A percentile compares a stretch with the other conserved stretches of the same genome.
phyloP scores from a whole-genome alignment of 2,888 invertebrate species.

The Cryptocephalus primarius region DNA sequence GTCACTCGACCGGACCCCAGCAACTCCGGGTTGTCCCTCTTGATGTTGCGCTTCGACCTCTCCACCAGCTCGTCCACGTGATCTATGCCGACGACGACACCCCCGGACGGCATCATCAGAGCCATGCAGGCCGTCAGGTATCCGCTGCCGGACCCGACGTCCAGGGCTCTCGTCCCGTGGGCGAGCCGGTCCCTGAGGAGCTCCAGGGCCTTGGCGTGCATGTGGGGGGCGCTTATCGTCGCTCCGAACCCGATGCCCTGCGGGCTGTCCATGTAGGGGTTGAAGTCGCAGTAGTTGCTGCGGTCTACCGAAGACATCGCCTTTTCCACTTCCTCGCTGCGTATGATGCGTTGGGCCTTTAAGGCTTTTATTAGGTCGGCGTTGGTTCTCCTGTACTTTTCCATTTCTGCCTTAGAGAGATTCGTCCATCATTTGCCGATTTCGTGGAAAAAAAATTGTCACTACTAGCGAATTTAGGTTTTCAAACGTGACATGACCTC shows the following conservation, averaged over 20 bases:
- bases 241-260: conserved; percentile 91
- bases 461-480: too few relatives aligned
- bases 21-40: conserved; percentile 58
- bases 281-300: conserved; percentile 62
- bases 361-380: too few relatives aligned
- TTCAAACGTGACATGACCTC: too few relatives aligned
- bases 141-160: conserved; percentile 91
- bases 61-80: conserved; percentile 77
- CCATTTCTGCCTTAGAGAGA: too few relatives aligned
- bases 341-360: conserved; percentile 48
- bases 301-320: conserved; percentile 80
- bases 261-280: conserved; percentile 83
- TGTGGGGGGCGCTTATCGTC: conserved; percentile 93
- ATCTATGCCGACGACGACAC: conserved; percentile 66
- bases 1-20: conserved; percentile 55
- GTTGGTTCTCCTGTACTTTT: too few relatives aligned
- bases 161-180: conserved; percentile 69
- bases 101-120: conserved; percentile 62
- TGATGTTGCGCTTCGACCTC: conserved; percentile 65
- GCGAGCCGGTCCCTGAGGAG: conserved; percentile 65
- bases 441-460: too few relatives aligned
- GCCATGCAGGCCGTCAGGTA: conserved; percentile 89
- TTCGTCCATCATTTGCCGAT: too few relatives aligned
- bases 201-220: conserved; percentile 92
- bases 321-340: conserved; percentile 59